Base-by-base conservation (phyloP, 1,140 invertebrate genomes). In the Dendroctonus valens region DNA sequence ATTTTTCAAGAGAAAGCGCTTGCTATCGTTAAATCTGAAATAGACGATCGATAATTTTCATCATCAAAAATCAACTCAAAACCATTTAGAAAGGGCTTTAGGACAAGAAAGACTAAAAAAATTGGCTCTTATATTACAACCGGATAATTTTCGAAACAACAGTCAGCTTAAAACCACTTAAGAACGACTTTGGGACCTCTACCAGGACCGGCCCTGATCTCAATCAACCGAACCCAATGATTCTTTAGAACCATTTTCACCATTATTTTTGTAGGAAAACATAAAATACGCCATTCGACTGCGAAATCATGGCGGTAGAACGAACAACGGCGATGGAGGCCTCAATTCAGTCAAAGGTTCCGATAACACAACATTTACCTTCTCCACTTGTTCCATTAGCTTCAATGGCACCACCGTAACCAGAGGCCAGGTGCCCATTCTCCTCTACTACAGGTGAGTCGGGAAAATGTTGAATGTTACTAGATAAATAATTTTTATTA, bases 331-430 rank as follows among this genome's bases (percentile, higher is more conserved):
- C 5, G 95, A 98, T 79, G 91, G 91, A 15, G 96, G 96, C 0
- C 78, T 96, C 51, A 87, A 87, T 41, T 86, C 87, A 3, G 88
- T 98, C 0, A 91, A 92, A 75, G 95, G 95, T 44, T 91, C 94
- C 0, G 96, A 98, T 81, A 94, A 94, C 49, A 93, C 92, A 5
- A 89, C 86, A 0, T 97, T 98, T 78, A 89, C 89, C n/a, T 98
- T 96, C 76, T 89, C 88, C 38, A 91, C 93, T 8, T 96, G 94
- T 79, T 91, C 93, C 8, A 83, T 98, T 15, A 97, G 94, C 79
- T 94, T 93, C 73, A 97, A 98, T 80, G 96, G 95, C 61, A 95
- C 96, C 0, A 97, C 94, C 5, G 87, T 96, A 70, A 91, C 90
- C 0, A 82, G 96, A 44, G 97, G 97, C 48, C 97, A 99, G 81